Evolutionary conservation across 1,140 invertebrate genomes (phyloP).

Genomic region (Probaryconus sp.): DNA sequence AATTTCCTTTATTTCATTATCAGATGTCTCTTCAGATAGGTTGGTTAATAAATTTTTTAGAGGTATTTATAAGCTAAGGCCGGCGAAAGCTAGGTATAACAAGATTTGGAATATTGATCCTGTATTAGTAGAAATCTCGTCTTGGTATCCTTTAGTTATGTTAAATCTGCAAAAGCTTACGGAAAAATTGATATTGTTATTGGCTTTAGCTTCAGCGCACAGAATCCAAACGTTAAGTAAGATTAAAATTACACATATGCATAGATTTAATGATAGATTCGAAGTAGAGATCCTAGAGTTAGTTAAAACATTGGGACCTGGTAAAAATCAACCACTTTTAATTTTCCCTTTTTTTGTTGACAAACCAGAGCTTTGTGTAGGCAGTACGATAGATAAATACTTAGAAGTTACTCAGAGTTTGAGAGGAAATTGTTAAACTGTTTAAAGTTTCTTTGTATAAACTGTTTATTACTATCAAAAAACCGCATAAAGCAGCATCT

Average conservation of each 20-base stretch:
- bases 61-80: background rate
- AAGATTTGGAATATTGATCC: background rate
- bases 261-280: background rate
- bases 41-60: background rate
- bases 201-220: background rate
- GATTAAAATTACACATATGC: background rate
- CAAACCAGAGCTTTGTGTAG: slow-evolving; percentile 1
- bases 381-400: background rate
- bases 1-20: no score
- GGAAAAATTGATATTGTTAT: background rate
- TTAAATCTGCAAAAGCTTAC: background rate
- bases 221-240: background rate
- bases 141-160: background rate
- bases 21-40: no score
- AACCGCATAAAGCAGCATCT: slow-evolving; percentile 20
- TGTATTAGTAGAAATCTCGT: background rate
- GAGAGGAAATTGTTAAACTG: background rate
- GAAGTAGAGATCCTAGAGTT: background rate
- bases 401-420: slow-evolving; percentile 1
- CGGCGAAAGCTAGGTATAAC: slow-evolving; percentile 1
- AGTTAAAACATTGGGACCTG: background rate
- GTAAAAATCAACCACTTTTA: background rate
- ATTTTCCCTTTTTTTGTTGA: background rate
- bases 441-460: no score
- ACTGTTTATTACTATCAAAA: slow-evolving; percentile 22